Percentiles rank a stretch among this genome's conserved stretches.
These are phyloP conservation scores for Ariopsis seemanni DNA, from an alignment of 2,113 vertebrate species.

Conservation along the genomic window DNA sequence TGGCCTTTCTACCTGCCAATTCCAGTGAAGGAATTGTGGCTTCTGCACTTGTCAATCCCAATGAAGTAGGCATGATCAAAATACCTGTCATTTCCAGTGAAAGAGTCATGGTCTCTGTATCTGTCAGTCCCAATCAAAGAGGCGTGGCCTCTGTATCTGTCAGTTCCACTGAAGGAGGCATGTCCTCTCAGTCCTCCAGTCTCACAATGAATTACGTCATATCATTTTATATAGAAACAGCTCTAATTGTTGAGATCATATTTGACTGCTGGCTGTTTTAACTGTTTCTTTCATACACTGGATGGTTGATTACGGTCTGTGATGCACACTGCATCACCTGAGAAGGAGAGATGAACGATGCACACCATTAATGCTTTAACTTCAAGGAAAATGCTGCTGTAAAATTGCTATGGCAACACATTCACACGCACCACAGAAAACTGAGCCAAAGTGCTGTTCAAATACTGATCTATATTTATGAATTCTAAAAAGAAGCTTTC, in stretches of 20 bases:
- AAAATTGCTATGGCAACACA: slow-evolving; percentile 24
- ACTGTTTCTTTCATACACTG: not conserved
- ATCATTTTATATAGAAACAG: not conserved
- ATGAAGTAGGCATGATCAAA: not conserved
- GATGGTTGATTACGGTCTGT: not conserved
- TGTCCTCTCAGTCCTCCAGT: not conserved
- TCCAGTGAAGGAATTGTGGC: accelerated
- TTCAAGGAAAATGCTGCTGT: not conserved
- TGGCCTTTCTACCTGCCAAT: not conserved
- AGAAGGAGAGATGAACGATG: not conserved
- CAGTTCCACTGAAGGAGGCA: not conserved
- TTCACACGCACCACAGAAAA: not conserved
- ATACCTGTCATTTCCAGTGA: not conserved
- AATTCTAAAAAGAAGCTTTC: slow-evolving; percentile 10
- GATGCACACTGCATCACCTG: not conserved
- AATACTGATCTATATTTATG: not conserved
- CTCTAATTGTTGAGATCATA: not conserved
- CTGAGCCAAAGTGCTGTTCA: not conserved
- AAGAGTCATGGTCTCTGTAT: not conserved
- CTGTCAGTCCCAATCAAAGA: not conserved
- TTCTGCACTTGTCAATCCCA: not conserved
- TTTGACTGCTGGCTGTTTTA: not conserved
- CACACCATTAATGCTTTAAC: not conserved
- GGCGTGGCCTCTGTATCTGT: not conserved
- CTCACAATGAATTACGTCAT: not conserved